Conservation (phyloP, 2,797 vertebrate species). For the Chrosomus eos region DNA sequence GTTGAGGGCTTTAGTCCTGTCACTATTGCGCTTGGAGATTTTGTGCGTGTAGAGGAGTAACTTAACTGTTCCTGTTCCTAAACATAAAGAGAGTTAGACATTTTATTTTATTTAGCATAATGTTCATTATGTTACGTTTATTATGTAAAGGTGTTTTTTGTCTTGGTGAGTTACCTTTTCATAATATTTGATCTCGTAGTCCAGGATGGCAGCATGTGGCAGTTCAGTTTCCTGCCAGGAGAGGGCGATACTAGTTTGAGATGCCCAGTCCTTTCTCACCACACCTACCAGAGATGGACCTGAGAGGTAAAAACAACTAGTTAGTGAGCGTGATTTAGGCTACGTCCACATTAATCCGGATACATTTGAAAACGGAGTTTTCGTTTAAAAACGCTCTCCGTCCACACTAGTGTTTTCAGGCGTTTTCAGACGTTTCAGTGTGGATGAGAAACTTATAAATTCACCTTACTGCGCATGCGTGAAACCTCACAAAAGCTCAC, state of each 20-base stretch:
- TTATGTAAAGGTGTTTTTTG: neutral
- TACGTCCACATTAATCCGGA: too few relatives aligned
- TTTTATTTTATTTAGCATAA: neutral
- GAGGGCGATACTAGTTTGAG: conserved; percentile 95
- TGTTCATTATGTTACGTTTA: neutral
- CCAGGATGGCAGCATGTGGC: conserved; percentile 87
- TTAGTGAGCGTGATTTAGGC: neutral
- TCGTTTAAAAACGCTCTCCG: too few relatives aligned
- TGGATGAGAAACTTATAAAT: too few relatives aligned
- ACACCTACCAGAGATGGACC: conserved; percentile 93
- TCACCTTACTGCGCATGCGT: too few relatives aligned
- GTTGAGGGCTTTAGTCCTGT: conserved; percentile 94
- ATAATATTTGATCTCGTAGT: conserved; percentile 99
- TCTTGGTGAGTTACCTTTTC: conserved; percentile 86
- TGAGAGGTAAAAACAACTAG: conserved; percentile 66
- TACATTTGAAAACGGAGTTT: too few relatives aligned
- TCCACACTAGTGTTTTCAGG: too few relatives aligned
- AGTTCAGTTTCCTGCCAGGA: conserved; percentile 96
- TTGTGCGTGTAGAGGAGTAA: conserved; percentile 95
- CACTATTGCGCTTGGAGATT: conserved; percentile 89
- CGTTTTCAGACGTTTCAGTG: too few relatives aligned
- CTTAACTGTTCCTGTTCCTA: conserved; percentile 97
- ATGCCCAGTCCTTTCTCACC: conserved; percentile 94
- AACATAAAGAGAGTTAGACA: conserved; percentile 27
- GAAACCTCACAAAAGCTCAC: too few relatives aligned